Evolutionary conservation across 2,113 vertebrate species (phyloP).

Genomic region (Strix uralensis): DNA sequence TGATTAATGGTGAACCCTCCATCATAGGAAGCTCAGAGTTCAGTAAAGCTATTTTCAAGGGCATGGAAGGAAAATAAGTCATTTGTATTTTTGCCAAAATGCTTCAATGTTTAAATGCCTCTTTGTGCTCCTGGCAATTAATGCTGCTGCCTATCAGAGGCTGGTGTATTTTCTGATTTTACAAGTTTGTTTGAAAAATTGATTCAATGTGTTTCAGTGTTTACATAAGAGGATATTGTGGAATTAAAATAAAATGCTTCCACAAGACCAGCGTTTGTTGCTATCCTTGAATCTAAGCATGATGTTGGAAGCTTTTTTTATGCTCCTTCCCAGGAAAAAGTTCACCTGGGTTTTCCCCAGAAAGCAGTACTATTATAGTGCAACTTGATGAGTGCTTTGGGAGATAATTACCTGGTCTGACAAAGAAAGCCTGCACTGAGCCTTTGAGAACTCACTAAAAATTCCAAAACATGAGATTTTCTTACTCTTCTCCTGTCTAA

Average conservation of each 20-base stretch:
- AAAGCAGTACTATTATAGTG: background rate
- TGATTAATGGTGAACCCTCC: conserved; percentile 78
- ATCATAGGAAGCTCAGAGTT: conserved; percentile 73
- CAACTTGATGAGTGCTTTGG: background rate
- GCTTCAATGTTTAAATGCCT: conserved; percentile 68
- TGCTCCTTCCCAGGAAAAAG: background rate
- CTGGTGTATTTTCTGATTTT: conserved; percentile 66
- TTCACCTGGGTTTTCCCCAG: conserved; percentile 14
- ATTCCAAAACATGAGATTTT: background rate
- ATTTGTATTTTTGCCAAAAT: conserved; percentile 74
- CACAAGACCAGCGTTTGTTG: background rate
- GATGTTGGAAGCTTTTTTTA: conserved; percentile 8
- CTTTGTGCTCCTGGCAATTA: conserved; percentile 75
- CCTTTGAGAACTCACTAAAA: background rate
- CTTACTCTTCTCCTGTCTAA: background rate
- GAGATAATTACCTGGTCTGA: background rate
- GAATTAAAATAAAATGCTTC: conserved; percentile 61
- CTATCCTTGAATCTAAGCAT: background rate
- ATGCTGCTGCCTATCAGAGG: conserved; percentile 58
- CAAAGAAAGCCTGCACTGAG: background rate
- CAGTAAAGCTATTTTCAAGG: conserved; percentile 78
- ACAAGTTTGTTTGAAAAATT: conserved; percentile 68
- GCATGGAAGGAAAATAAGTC: conserved; percentile 63
- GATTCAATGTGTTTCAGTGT: conserved; percentile 67
- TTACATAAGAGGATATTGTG: conserved; percentile 56